These are phyloP conservation scores for Zeuzera pyrina DNA, from an alignment of 2,888 invertebrate species.

Conservation along the genomic window DNA sequence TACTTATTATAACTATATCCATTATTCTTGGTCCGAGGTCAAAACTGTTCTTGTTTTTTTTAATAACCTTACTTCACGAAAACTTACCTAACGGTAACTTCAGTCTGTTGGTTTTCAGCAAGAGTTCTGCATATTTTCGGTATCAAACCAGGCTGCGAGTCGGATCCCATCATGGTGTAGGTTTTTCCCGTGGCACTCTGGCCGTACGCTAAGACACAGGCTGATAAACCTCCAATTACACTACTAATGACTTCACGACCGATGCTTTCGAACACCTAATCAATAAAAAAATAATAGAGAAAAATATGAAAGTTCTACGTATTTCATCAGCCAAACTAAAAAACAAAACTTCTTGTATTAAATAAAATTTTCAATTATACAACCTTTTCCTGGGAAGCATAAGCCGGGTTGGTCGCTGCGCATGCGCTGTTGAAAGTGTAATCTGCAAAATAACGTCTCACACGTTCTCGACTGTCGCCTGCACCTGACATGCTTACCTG, in stretches of 20 bases:
- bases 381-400: conserved; percentile 68
- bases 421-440: conserved; percentile 75
- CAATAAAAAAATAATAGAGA: background rate
- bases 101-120: conserved; percentile 28
- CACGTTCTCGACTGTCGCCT: conserved; percentile 77
- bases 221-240: conserved; percentile 75
- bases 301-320: background rate
- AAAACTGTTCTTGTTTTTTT: background rate
- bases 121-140: conserved; percentile 53
- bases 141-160: conserved; percentile 48
- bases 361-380: conserved; percentile 3
- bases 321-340: background rate
- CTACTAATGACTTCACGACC: conserved; percentile 77
- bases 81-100: conserved; percentile 50
- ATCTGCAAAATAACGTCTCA: conserved; percentile 76
- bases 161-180: conserved; percentile 82
- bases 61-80: conserved; percentile 2
- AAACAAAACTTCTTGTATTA: background rate
- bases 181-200: conserved; percentile 86
- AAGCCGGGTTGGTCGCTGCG: conserved; percentile 50
- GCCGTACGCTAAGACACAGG: conserved; percentile 82
- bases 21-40: no score
- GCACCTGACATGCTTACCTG: conserved; percentile 77
- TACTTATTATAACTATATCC: no score
- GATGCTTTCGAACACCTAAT: conserved; percentile 76